Base-by-base conservation (phyloP, 1,140 invertebrate genomes). In the Drosophila kepulauana region DNA sequence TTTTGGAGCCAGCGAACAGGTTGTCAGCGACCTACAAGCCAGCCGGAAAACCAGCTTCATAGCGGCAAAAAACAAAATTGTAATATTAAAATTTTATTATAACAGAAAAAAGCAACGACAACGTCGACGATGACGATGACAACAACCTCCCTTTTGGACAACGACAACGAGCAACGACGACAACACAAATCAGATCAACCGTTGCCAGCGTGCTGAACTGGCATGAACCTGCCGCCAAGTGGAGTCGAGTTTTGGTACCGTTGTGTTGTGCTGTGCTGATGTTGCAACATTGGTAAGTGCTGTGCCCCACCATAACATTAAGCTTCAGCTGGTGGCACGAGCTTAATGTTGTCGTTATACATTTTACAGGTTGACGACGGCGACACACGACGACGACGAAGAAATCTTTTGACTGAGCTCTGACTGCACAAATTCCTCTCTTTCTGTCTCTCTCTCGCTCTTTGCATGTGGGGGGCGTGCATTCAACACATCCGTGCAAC, bases 271-370 rank as follows among this genome's bases (percentile, higher is more conserved):
- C 20, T 20, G 20, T 20, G 71, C 45, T 75, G 72, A 64, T 74
- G 69, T 82, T 88, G 85, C 85, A 85, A 79, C 85, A 87, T 48
- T 45, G 63, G 46, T 56, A 78, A 84, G 61, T 66, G 64, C 54
- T 43, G n/a, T 43, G n/a, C 30, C 30, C 48, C 41, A 33, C 16
- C 30, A 20, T 56, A n/a, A 41, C 56, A 59, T 65, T 73, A 51
- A 41, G 46, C 82, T 88, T 52, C 85, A 76, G 81, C 81, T 89
- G 79, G 81, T 91, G 88, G 88, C 88, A 91, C 88, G 88, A 91
- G 88, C 88, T 91, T 84, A 91, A 91, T 91, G 88, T 90, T 90
- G 85, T 90, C 81, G 85, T 89, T 89, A 89, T 90, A 90, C 81
- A 85, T 89, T 89, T 88, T 89, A 75, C 84, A 88, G 85, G 85